Evolutionary conservation across 1,140 invertebrate species (phyloP).

Genomic region (Hyles euphorbiae): DNA sequence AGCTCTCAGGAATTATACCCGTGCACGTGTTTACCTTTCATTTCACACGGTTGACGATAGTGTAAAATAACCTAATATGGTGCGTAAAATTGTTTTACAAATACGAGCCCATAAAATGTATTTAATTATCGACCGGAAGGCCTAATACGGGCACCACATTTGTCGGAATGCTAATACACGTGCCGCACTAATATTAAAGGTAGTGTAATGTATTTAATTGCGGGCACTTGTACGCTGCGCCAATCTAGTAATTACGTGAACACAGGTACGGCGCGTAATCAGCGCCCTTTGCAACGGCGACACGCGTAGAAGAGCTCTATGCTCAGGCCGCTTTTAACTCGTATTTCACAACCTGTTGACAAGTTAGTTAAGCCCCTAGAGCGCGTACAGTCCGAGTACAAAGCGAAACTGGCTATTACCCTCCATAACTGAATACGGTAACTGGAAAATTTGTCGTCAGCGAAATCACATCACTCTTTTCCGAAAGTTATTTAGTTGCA

Average conservation of each 20-base stretch:
- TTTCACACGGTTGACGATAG: too few species aligned
- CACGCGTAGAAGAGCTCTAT: slow-evolving; percentile 47
- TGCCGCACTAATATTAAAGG: slow-evolving; percentile 29
- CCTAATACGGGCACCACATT: too few species aligned
- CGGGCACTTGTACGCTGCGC: slow-evolving; percentile 56
- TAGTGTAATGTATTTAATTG: slow-evolving; percentile 68
- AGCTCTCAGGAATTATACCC: too few species aligned
- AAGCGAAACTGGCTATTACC: slow-evolving; percentile 44
- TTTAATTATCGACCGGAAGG: slow-evolving; percentile 28
- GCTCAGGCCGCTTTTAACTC: slow-evolving; percentile 55
- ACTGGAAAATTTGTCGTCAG: not conserved
- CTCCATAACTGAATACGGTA: slow-evolving; percentile 5
- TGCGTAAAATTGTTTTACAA: too few species aligned
- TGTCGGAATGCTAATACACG: not conserved
- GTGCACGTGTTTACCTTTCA: too few species aligned
- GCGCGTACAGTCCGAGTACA: slow-evolving; percentile 45
- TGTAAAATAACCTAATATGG: too few species aligned
- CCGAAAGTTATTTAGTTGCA: too few species aligned
- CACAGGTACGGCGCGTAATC: slow-evolving; percentile 56
- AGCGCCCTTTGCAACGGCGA: slow-evolving; percentile 57
- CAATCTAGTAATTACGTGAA: slow-evolving; percentile 67
- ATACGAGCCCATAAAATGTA: too few species aligned
- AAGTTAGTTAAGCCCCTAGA: slow-evolving; percentile 60
- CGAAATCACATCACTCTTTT: too few species aligned
- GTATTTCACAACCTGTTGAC: slow-evolving; percentile 72